These are phyloP conservation scores for Melikaiella ostensackeni DNA, from an alignment of 2,888 invertebrate genomes.

Conservation along the genomic window DNA sequence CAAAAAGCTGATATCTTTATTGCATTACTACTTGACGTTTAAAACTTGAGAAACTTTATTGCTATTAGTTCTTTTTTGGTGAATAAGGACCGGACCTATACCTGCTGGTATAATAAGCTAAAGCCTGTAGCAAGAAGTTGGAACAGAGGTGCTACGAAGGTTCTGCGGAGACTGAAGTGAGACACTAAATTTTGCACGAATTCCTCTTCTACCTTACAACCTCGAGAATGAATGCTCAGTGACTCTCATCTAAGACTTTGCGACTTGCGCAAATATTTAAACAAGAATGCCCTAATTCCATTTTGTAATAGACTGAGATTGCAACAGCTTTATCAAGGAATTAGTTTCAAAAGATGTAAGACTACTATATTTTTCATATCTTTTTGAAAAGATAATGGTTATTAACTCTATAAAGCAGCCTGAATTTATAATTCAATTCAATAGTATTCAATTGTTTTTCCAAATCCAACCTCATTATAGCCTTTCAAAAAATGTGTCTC, in stretches of 20 bases:
- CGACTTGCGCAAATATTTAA: conserved; percentile 4
- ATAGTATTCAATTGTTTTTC: too few species aligned
- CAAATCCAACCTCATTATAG: too few species aligned
- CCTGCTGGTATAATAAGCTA: conserved; percentile 25
- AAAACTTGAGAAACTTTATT: conserved; percentile 32
- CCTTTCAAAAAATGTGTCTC: too few species aligned
- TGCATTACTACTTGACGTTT: conserved; percentile 15
- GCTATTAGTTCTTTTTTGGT: conserved; percentile 29
- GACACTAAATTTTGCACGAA: conserved; percentile 55
- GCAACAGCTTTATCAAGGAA: background rate
- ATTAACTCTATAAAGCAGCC: background rate
- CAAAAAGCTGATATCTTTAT: conserved; percentile 1
- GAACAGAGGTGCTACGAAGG: conserved; percentile 33
- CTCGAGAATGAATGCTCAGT: conserved; percentile 53
- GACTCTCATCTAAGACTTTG: conserved; percentile 46
- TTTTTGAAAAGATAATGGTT: background rate
- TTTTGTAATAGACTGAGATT: background rate
- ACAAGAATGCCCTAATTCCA: conserved; percentile 4
- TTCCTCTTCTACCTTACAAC: conserved; percentile 52
- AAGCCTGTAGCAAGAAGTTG: conserved; percentile 27
- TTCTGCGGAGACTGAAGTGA: conserved; percentile 43
- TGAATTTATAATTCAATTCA: background rate
- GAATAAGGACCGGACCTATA: conserved; percentile 30
- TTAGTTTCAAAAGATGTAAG: background rate
- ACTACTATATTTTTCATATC: background rate